Evolutionary conservation across 2,888 invertebrate genomes (phyloP), one percentile per base, ranked within the genome.

Genomic region (Eudemis profundana): DNA sequence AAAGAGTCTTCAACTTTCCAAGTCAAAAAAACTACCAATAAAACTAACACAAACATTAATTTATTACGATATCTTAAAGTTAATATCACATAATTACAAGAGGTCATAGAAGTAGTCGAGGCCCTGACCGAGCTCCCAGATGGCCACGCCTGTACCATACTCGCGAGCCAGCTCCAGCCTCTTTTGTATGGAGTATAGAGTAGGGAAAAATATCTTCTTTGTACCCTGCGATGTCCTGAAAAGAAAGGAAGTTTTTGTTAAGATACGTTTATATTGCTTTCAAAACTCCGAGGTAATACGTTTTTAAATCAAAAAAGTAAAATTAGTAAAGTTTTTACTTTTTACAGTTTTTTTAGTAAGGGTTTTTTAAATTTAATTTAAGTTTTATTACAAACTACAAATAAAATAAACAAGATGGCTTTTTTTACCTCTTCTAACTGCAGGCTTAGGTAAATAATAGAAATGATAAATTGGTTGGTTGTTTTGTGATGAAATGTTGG

Each of bases 61-160:
- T 81, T 83, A 80, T 72, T 84, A 72, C 19, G 33, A 51, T 46
- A 59, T 78, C 81, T 82, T 84, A 85, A 72, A 75, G 73, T 74
- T 85, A 87, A 77, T 90, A 89, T 89, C 85, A 89, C 86, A 84
- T 73, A 73, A 78, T 87, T 78, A 92, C 70, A 92, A 80, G 71
- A 92, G 79, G 92, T 98, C 98, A 85, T 98, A 98, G 86, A 98
- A 98, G 84, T 97, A 98, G 86, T 98, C 96, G 15, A 98, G 90
- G 19, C 98, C 98, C 88, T 99, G 98, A 0, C 98, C 98, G n/a
- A 98, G 87, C 83, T 99, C 98, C 98, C 98, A 98, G 75, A 99
- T 95, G 0, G 98, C 96, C 47, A 98, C 92, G 0, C 98, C 98
- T 2, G 96, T 96, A 7, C 96, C 96, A 57, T 97, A 93, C 79